Evolutionary conservation across 2,797 vertebrate species (phyloP).

Genomic region (Xenopus petersii): DNA sequence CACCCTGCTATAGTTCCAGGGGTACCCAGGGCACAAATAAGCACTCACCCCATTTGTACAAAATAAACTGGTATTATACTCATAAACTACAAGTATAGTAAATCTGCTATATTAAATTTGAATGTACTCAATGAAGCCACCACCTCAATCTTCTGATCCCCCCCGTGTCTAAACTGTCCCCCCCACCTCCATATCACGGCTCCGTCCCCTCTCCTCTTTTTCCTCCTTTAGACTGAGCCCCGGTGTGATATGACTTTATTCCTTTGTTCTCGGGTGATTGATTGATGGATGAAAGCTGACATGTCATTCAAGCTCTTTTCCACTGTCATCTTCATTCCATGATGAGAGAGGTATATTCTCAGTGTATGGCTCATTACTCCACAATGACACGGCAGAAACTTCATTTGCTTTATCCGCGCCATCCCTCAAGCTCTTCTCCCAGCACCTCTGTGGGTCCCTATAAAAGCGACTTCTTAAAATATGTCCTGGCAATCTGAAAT

Average conservation of each 20-base stretch:
- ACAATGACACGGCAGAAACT: constrained; percentile 99
- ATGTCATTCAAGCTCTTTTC: constrained; percentile 99
- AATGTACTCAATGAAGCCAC: constrained; percentile 34
- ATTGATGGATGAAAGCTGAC: constrained; percentile 99
- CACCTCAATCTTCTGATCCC: constrained; percentile 65
- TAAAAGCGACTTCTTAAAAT: neutral
- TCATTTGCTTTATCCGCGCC: constrained; percentile 93
- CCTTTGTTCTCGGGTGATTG: constrained; percentile 98
- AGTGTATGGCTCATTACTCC: constrained; percentile 99
- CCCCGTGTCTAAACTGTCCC: constrained; percentile 79
- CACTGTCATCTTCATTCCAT: constrained; percentile 98
- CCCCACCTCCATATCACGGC: constrained; percentile 79
- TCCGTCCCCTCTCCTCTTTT: too few relatives aligned
- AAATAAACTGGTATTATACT: too few relatives aligned
- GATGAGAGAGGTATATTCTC: constrained; percentile 99
- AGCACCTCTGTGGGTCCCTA: constrained; percentile 58
- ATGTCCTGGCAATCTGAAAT: neutral
- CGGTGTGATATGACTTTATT: constrained; percentile 86
- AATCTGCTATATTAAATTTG: constrained; percentile 21
- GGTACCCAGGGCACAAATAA: too few relatives aligned
- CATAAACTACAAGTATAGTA: too few relatives aligned
- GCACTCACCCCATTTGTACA: too few relatives aligned
- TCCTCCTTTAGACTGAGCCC: constrained; percentile 88
- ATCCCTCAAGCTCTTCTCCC: constrained; percentile 88
- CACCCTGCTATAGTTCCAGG: too few relatives aligned